A percentile compares a stretch with the other conserved stretches of the same genome.
Conservation (phyloP, 2,888 invertebrate species). For the Philaethria dido region DNA sequence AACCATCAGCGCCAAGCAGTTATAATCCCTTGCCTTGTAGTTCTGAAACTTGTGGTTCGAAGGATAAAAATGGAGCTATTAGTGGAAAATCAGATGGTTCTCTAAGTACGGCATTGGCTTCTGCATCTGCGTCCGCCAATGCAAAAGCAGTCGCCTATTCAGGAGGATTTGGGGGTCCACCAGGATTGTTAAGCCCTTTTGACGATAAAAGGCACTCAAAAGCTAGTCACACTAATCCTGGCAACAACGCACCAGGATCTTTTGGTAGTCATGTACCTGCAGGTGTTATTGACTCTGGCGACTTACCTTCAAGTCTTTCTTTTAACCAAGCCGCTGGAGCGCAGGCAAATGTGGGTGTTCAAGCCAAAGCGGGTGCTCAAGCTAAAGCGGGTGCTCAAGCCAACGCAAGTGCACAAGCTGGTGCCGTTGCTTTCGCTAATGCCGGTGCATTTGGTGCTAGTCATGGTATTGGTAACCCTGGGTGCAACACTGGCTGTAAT, state of each 20-base stretch:
- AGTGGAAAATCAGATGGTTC: slow-evolving; percentile 9
- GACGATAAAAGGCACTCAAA: slow-evolving; percentile 52
- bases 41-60: slow-evolving; percentile 42
- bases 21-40: slow-evolving; percentile 33
- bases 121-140: slow-evolving; percentile 52
- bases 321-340: slow-evolving; percentile 43
- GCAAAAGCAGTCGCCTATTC: slow-evolving; percentile 63
- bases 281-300: slow-evolving; percentile 2
- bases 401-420: slow-evolving; percentile 53
- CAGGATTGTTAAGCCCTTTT: slow-evolving; percentile 69
- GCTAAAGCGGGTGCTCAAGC: slow-evolving; percentile 38
- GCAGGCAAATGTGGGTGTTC: slow-evolving; percentile 38
- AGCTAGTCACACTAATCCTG: slow-evolving; percentile 7
- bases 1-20: slow-evolving; percentile 33
- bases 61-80: slow-evolving; percentile 13
- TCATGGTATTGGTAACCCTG: slow-evolving; percentile 46
- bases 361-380: slow-evolving; percentile 19
- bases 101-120: slow-evolving; percentile 33
- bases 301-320: slow-evolving; percentile 34
- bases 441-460: slow-evolving; percentile 36
- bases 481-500: slow-evolving; percentile 48
- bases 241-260: slow-evolving; percentile 12
- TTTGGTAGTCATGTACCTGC: neutral
- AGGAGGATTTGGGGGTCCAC: slow-evolving; percentile 76
- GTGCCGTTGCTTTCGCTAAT: slow-evolving; percentile 48